These are phyloP conservation scores for Cephus cinctus DNA, from an alignment of 1,140 invertebrate species.

Conservation along the genomic window DNA sequence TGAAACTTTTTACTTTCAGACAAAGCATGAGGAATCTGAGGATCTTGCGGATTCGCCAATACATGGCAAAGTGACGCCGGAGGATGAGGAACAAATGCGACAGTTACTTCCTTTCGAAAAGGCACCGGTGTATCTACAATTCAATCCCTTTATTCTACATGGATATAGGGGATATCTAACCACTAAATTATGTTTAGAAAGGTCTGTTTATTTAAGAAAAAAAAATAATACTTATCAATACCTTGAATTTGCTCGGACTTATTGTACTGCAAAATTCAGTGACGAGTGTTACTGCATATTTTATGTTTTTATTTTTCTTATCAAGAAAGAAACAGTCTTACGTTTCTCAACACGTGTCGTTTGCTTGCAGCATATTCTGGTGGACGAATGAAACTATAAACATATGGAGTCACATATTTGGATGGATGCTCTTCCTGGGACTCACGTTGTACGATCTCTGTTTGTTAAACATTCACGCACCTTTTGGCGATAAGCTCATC, in stretches of 20 bases:
- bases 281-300: too few relatives aligned
- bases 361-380: constrained; percentile 79
- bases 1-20: too few relatives aligned
- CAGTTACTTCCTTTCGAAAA: constrained; percentile 59
- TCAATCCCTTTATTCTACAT: constrained; percentile 70
- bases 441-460: constrained; percentile 83
- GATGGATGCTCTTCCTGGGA: constrained; percentile 84
- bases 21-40: constrained; percentile 13
- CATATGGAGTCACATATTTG: constrained; percentile 94
- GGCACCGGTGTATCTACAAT: constrained; percentile 80
- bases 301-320: too few relatives aligned
- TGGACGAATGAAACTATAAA: constrained; percentile 98
- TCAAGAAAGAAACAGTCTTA: too few relatives aligned
- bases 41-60: constrained; percentile 36
- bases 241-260: too few relatives aligned
- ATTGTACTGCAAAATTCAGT: too few relatives aligned
- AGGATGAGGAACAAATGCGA: constrained; percentile 50
- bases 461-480: constrained; percentile 74
- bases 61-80: constrained; percentile 33
- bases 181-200: constrained; percentile 82
- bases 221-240: neutral
- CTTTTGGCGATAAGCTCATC: constrained; percentile 79
- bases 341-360: too few relatives aligned
- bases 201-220: constrained; percentile 57
- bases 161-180: constrained; percentile 77